Evolutionary conservation across 2,113 vertebrate genomes (phyloP).

Genomic region (Naja naja): DNA sequence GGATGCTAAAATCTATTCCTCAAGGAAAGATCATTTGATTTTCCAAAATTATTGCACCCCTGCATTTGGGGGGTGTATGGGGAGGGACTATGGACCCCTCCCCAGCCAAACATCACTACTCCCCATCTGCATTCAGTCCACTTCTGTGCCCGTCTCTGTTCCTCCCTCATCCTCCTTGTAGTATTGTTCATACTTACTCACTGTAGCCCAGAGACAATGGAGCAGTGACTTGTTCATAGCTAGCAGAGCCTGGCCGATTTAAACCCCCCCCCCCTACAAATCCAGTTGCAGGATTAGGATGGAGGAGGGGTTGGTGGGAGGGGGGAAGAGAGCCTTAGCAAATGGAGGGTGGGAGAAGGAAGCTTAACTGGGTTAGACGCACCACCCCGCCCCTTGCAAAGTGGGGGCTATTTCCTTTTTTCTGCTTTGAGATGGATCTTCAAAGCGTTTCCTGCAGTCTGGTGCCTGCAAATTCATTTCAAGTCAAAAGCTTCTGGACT

Average conservation of each 20-base stretch:
- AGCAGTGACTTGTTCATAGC: not conserved
- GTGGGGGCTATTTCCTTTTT: conserved; percentile 6
- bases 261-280: not conserved
- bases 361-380: conserved; percentile 31
- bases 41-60: not conserved
- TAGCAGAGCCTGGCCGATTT: not conserved
- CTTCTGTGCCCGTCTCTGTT: not conserved
- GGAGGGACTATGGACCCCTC: not conserved
- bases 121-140: not conserved
- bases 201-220: not conserved
- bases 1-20: not conserved
- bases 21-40: not conserved
- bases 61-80: not conserved
- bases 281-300: not conserved
- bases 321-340: not conserved
- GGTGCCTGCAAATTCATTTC: conserved; percentile 1
- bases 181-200: conserved; percentile 29
- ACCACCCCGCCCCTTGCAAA: conserved; percentile 11
- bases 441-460: conserved; percentile 31
- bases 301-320: no score
- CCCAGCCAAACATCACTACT: not conserved
- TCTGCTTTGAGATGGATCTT: not conserved
- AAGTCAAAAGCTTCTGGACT: conserved; percentile 33
- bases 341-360: not conserved
- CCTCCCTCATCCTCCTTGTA: not conserved